phyloP scores from a whole-genome alignment of 2,797 vertebrate genomes.

The Leptoclinus maculatus region DNA sequence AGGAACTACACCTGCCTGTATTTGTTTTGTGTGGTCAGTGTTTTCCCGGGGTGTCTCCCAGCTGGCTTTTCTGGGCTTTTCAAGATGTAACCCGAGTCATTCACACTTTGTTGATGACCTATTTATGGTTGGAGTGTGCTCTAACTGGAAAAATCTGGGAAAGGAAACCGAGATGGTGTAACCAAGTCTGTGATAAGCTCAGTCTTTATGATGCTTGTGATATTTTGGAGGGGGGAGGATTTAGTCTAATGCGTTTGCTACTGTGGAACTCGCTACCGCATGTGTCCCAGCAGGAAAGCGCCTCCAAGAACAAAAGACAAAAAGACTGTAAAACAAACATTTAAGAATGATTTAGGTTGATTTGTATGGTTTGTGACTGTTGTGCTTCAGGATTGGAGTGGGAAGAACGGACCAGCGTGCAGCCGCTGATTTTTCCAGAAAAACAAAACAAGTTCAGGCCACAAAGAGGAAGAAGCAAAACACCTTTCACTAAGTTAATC shows the following conservation, averaged over 20 bases:
- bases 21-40: background rate
- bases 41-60: slow-evolving; percentile 10
- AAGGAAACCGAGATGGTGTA: background rate
- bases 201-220: background rate
- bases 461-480: background rate
- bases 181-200: background rate
- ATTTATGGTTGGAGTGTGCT: background rate
- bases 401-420: background rate
- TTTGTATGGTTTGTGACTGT: background rate
- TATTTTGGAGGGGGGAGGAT: background rate
- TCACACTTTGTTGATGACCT: background rate
- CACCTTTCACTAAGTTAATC: background rate
- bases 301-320: background rate
- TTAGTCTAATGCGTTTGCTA: background rate
- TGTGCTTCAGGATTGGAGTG: background rate
- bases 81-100: slow-evolving; percentile 14
- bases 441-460: background rate
- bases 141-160: slow-evolving; percentile 26
- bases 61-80: slow-evolving; percentile 22
- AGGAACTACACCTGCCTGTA: slow-evolving; percentile 1
- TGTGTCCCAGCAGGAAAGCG: background rate
- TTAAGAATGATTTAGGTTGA: background rate
- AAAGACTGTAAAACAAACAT: background rate
- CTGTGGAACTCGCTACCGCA: background rate
- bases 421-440: background rate